These are phyloP conservation scores for Bombus soroeensis DNA, from an alignment of 1,140 invertebrate genomes.

Conservation along the genomic window DNA sequence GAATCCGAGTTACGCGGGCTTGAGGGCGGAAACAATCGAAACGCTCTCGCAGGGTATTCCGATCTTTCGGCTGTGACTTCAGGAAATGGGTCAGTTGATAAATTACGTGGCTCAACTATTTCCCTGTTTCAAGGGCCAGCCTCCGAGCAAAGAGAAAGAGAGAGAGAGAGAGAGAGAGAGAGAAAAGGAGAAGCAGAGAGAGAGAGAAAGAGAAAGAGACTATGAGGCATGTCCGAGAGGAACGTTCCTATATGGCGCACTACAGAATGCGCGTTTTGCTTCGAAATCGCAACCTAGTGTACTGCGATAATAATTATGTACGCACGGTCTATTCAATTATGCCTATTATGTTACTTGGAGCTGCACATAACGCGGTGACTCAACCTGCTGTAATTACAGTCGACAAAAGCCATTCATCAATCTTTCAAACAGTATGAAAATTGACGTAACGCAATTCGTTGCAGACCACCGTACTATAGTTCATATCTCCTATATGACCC, in stretches of 20 bases:
- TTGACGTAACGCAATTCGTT: conserved; percentile 23
- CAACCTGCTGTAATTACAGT: not conserved
- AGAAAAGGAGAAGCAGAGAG: not conserved
- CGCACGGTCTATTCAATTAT: conserved; percentile 64
- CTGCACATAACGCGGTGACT: not conserved
- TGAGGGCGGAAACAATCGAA: conserved; percentile 37
- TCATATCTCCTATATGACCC: no score
- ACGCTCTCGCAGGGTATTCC: conserved; percentile 17
- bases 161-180: not conserved
- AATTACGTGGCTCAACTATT: conserved; percentile 53
- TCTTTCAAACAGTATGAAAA: conserved; percentile 30
- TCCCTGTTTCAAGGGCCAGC: not conserved
- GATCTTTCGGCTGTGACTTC: conserved; percentile 56
- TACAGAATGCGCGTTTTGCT: conserved; percentile 56
- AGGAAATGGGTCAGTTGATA: conserved; percentile 66
- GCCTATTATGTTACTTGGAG: conserved; percentile 44
- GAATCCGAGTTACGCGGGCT: conserved; percentile 24
- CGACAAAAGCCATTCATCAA: conserved; percentile 29
- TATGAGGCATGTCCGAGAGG: not conserved
- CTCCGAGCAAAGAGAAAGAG: not conserved
- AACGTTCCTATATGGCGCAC: conserved; percentile 31
- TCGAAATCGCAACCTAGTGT: conserved; percentile 55
- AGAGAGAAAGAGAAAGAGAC: not conserved
- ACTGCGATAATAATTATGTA: conserved; percentile 62
- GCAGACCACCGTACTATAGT: not conserved